Evolutionary conservation across 2,797 vertebrate species (phyloP), one percentile per base, ranked within the genome.

Genomic region (Cossypha polioptera): DNA sequence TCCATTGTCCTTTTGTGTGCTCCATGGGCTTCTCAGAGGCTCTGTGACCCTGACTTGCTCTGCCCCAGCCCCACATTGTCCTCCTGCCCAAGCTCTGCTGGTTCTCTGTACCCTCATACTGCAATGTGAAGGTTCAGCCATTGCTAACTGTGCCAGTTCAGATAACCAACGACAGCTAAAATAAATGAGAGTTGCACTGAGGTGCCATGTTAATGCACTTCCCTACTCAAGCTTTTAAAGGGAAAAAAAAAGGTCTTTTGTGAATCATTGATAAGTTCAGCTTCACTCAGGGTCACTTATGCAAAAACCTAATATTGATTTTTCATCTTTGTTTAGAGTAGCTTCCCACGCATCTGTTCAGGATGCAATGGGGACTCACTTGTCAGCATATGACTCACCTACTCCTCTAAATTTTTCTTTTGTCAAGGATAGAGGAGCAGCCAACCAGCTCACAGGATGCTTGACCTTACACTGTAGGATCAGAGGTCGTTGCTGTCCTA

Each of bases 241-340:
- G 7, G 10, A 2, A 18, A 58, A 81, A 43, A 88, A 80, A 78
- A 26, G 12, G 43, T 67, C 65, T 92, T 96, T 96, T 97, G 97
- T 97, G 97, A 98, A 95, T 97, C 96, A 97, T 95, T 94, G 97
- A 98, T 98, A 98, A 98, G 91, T 97, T 98, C 97, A 98, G 97
- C 95, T 97, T 97, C 91, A 76, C 86, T 95, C 87, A 84, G 87
- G 92, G 81, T 97, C 94, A 96, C 85, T 92, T 95, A 96, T 92
- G 95, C 93, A 91, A 95, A 96, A 95, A 86, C 81, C 83, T 51
- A 73, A 90, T 94, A 94, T 94, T 90, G 96, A 95, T 95, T 95
- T 94, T 92, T 85, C 92, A 91, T 88, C 87, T 93, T 95, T 94
- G 82, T 95, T 96, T 91, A 63, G 94, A 94, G 88, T 67, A 94